Base-by-base conservation (phyloP, 2,797 vertebrate species). In the Molossus molossus region DNA sequence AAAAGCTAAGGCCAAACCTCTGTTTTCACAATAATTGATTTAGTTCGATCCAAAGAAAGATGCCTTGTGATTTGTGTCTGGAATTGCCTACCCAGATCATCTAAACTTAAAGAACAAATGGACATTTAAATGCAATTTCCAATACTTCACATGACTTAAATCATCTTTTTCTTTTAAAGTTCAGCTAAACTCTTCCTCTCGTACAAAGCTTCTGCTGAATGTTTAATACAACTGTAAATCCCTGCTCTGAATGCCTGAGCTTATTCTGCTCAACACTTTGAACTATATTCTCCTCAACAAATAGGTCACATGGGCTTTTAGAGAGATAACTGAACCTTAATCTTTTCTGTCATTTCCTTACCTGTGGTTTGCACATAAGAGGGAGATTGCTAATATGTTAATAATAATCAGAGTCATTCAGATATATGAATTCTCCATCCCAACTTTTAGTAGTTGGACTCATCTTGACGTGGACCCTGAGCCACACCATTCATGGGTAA, bases 361-460 rank as follows among this genome's bases (percentile, higher is more conserved):
- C 72, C 75, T 70, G n/a, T 80, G 65, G 55, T 80, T 29, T 96
- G 55, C 33, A 89, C 53, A 37, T 83, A 81, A 58, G 67, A 82
- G 64, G 6, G 11, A 76, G 37, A 73, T 84, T 23, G 9, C 75
- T 96, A 85, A 92, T 60, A 80, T 33, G 13, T 57, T 94, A 76
- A 64, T 96, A 92, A 95, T 37, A 72, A 75, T 83, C 58, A 92
- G 33, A 91, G 40, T 82, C 50, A 90, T 90, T 95, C 64, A 93
- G 27, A 84, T 92, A 76, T 72, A 92, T 79, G 77, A 84, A 86
- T 50, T 84, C 48, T 91, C 37, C 40, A 82, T n/a, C 69, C 23
- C 33, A 87, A 87, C 5, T 91, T 96, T 95, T 92, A 89, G 25
- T 92, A 89, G 81, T 95, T 94, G 37, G 25, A 60, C 92, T 93